Base-by-base conservation (phyloP, 1,140 invertebrate genomes). In the Drosophila persimilis region DNA sequence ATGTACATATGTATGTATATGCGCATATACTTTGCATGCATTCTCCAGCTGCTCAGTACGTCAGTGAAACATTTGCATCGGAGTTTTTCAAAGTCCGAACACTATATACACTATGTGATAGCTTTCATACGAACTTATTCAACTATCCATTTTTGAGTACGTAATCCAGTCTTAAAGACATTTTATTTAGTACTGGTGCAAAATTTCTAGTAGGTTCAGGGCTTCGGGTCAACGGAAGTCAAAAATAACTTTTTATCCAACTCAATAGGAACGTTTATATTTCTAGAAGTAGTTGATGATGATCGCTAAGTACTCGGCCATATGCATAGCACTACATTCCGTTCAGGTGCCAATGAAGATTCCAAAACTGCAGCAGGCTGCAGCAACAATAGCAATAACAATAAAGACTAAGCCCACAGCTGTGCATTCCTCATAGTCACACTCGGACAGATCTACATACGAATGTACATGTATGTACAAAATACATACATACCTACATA, bases 341-440 rank as follows among this genome's bases (percentile, higher is more conserved):
- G 26, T 51, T 61, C 74, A 78, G 77, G 73, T 83, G 79, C 74
- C 71, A 61, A 62, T 70, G 52, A 74, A 84, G 64, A 79, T 66
- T 73, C 59, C 54, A 51, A 67, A 73, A 55, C 46, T 47, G 44
- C 51, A 47, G 31, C 45, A 52, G 41, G 43, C 58, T 17, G n/a
- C 17, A 44, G 24, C 31, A 50, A 35, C 55, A 44, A 73, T 62
- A 71, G 60, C 46, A 69, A 63, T 63, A 71, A 65, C 51, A 69
- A 63, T 69, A 62, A 62, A 43, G 15, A 20, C 31, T 9, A 45
- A 26, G 43, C 26, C 56, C 52, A 24, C 41, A 50, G 51, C 39
- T 60, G 55, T 46, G 35, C 29, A 39, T 43, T 29, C 39, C 29
- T 20, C 22, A 39, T 24, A 6, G 41, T 9, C 52, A 11, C 17